phyloP scores from a whole-genome alignment of 2,888 invertebrate genomes.

The Epsilonema sp. region DNA sequence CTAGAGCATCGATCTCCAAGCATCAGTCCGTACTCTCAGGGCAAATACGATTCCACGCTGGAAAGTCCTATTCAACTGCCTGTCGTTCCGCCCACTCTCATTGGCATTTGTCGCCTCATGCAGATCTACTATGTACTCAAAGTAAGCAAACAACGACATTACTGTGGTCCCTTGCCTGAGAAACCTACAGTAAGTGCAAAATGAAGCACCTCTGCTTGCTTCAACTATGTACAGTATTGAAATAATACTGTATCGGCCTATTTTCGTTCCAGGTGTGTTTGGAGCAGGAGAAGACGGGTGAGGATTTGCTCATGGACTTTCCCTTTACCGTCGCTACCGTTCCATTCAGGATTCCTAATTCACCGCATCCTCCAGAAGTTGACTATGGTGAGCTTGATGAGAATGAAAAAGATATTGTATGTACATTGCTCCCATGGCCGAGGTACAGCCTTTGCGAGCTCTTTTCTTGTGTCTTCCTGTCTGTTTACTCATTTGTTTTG shows the following conservation, averaged over 20 bases:
- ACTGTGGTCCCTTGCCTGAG: background rate
- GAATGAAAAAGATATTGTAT: too few species aligned
- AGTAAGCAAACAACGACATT: slow-evolving; percentile 31
- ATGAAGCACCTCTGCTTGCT: too few species aligned
- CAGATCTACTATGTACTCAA: slow-evolving; percentile 52
- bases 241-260: too few species aligned
- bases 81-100: slow-evolving; percentile 51
- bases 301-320: slow-evolving; percentile 50
- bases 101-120: slow-evolving; percentile 48
- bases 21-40: slow-evolving; percentile 42
- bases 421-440: too few species aligned
- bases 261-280: slow-evolving; percentile 41
- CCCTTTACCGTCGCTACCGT: slow-evolving; percentile 54
- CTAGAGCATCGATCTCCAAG: slow-evolving; percentile 49
- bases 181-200: too few species aligned
- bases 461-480: too few species aligned
- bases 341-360: slow-evolving; percentile 37
- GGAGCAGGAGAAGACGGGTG: slow-evolving; percentile 47
- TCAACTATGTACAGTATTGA: too few species aligned
- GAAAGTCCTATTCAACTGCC: slow-evolving; percentile 49
- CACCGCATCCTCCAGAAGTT: slow-evolving; percentile 21
- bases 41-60: slow-evolving; percentile 39
- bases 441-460: too few species aligned
- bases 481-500: too few species aligned
- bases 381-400: slow-evolving; percentile 27